phyloP scores from a whole-genome alignment of 1,140 invertebrate genomes.

The Thalassaphorura encarpata region DNA sequence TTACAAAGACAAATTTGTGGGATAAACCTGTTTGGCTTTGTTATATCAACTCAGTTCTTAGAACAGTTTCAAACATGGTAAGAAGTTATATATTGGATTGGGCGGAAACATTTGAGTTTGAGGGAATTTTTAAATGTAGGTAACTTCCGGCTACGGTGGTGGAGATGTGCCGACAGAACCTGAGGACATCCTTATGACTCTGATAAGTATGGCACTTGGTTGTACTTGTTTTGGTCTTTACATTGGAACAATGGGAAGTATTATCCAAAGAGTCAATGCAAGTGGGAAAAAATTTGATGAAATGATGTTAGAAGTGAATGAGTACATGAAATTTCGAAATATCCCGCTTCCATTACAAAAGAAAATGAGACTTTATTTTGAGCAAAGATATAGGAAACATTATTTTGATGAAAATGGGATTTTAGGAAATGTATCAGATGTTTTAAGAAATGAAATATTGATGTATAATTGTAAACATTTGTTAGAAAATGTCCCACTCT shows the following conservation, averaged over 20 bases:
- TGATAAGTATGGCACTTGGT: slow-evolving; percentile 12
- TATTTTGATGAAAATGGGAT: slow-evolving; percentile 17
- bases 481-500: slow-evolving; percentile 6
- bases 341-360: slow-evolving; percentile 13
- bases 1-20: slow-evolving; percentile 13
- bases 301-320: neutral
- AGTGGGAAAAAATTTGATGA: slow-evolving; percentile 15
- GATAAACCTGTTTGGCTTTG: slow-evolving; percentile 5
- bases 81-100: too few relatives aligned
- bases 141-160: slow-evolving; percentile 13
- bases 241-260: slow-evolving; percentile 11
- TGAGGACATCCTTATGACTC: slow-evolving; percentile 13
- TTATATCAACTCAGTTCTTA: slow-evolving; percentile 5
- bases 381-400: slow-evolving; percentile 11
- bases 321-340: slow-evolving; percentile 17
- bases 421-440: slow-evolving; percentile 5
- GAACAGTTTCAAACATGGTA: slow-evolving; percentile 20
- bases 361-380: slow-evolving; percentile 8
- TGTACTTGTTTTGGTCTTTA: slow-evolving; percentile 13
- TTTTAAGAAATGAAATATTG: slow-evolving; percentile 10
- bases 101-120: too few relatives aligned
- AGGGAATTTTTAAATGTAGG: neutral
- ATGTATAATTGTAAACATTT: slow-evolving; percentile 18
- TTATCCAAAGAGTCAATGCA: slow-evolving; percentile 8
- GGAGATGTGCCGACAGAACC: neutral